Conservation (phyloP, 2,113 vertebrate genomes). For the Syrrhaptes paradoxus region DNA sequence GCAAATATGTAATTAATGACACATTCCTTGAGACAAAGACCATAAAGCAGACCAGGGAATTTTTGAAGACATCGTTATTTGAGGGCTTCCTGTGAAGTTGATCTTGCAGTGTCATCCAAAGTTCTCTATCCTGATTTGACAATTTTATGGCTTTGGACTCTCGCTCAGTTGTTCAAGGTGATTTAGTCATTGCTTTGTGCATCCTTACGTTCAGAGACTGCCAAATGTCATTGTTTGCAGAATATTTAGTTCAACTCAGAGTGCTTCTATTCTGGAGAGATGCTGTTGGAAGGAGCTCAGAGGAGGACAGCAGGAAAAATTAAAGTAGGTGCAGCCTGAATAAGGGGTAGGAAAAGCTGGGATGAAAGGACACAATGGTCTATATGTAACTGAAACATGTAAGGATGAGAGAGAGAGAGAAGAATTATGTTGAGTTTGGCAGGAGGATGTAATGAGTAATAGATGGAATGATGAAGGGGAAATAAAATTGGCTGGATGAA, state of each 20-base stretch:
- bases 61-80: background rate
- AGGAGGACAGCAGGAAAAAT: background rate
- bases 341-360: background rate
- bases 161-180: constrained; percentile 44
- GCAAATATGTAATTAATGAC: background rate
- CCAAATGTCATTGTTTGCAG: background rate
- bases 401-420: constrained; percentile 16
- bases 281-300: background rate
- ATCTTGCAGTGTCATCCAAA: constrained; percentile 55
- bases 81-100: constrained; percentile 33
- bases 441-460: constrained; percentile 67
- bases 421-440: constrained; percentile 49
- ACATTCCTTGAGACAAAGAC: background rate
- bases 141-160: constrained; percentile 60
- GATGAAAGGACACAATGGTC: background rate
- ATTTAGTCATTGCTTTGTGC: constrained; percentile 42
- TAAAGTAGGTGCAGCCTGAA: background rate
- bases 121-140: constrained; percentile 28
- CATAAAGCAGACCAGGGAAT: background rate
- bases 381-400: background rate
- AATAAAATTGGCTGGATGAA: constrained; percentile 57
- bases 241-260: background rate
- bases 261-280: background rate
- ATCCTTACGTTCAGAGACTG: constrained; percentile 5
- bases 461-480: constrained; percentile 64